Evolutionary conservation across 2,113 vertebrate species (phyloP), one percentile per base, ranked within the genome.

Genomic region (Oryzias woworae): DNA sequence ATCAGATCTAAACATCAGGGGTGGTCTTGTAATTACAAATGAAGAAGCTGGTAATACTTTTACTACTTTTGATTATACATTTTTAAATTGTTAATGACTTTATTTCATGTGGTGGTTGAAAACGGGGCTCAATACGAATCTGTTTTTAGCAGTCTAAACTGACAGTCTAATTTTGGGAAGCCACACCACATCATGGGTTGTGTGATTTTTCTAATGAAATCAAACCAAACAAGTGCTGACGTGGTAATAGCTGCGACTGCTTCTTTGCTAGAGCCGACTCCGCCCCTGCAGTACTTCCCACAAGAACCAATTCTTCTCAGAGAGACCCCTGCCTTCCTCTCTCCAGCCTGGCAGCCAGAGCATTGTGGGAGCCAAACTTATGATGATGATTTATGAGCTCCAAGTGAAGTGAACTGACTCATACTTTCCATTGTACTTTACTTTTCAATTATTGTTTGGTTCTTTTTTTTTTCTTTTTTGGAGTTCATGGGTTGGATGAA

Each of bases 371-470:
- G 22, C 61, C 57, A 18, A 54, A 69, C 64, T 71, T 55, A 63
- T 59, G 77, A 79, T 70, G 80, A 66, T 81, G 85, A 85, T 85
- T 87, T 87, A 87, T 53, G 82, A 63, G 75, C 82, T 72, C 53
- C 7, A 0, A 71, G 67, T 52, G 76, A 73, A 76, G 66, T 62
- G 71, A 50, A 77, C 69, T 59, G 77, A 79, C 67, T 81, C 80
- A 66, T 63, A 73, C 57, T 81, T 75, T 83, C 75, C 73, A 59
- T 57, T 75, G 55, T 73, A 69, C 68, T 80, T 73, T 80, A 61
- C 58, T 80, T 71, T 69, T 71, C 67, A 48, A 43, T 77, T 64
- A 79, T 64, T 52, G 58, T 49, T 56, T 3, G 17, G 46, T 8
- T 66, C 54, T 61, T 54, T 58, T 54, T 50, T 28, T 44, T 22